Base-by-base conservation (phyloP, 1,140 invertebrate genomes). In the Laupala kohalensis region DNA sequence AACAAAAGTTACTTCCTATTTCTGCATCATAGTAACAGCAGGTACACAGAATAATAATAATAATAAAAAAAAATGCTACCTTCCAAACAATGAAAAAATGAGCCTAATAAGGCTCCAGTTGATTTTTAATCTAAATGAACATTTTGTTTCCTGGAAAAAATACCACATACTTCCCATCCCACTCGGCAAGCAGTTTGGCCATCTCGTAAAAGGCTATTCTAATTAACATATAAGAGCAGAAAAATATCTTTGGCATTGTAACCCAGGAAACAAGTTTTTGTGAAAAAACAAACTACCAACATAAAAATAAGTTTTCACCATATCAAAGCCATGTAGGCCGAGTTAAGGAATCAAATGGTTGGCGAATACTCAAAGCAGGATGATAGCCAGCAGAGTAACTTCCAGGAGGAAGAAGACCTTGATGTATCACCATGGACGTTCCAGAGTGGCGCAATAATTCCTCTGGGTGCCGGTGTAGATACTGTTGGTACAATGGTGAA, bases 401-500 rank as follows among this genome's bases (percentile, higher is more conserved):
- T 76, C 86, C 77, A 78, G 86, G 72, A 76, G 82, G 77, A 69
- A 86, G 76, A 68, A 87, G 77, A 24, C 85, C 82, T 75, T 85
- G 85, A 75, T 86, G 85, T 37, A 86, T 77, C 74, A 87, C 81
- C 78, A 84, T 82, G 68, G 80, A 77, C 64, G 82, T 74, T 76
- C 74, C 37, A 69, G 75, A 29, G 72, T 75, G 53, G 71, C 81
- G 80, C 37, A 88, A 77, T 9, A 80, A 69, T 72, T 87, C 84
- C 73, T 88, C 86, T 71, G 85, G 83, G 70, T 84, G 84, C 9
- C 83, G 81, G 53, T 88, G 84, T 69, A 90, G 77, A 76, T 88
- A 89, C 75, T 90, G 88, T 75, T 89, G 87, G 77, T 90, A 90
- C 5, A 89, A 77, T 27, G 87, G 85, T 26, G 85, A 86, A 71